Evolutionary conservation across 2,113 vertebrate genomes (phyloP), one percentile per base, ranked within the genome.

Genomic region (Aphyosemion australe): DNA sequence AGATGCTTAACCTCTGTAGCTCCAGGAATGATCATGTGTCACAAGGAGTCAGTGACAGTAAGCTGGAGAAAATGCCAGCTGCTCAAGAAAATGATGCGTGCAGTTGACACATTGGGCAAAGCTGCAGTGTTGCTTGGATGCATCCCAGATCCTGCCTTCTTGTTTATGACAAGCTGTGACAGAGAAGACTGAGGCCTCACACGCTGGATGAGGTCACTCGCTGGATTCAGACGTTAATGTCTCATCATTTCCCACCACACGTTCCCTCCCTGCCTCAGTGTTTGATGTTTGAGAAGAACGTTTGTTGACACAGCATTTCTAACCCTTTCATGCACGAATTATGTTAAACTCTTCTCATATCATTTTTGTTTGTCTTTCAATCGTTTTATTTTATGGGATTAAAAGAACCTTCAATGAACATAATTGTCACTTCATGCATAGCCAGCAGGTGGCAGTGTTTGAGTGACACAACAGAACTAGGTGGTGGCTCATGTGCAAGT

Each of bases 21-120:
- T 49, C 74, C 52, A 65, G 81, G 75, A 88, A 86, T 82, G 81
- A 67, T 69, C 63, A 21, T 8, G 62, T 74, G 74, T 79, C 77
- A 75, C 66, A 56, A 62, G 32, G 68, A 68, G 69, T 74, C 64
- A 1, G 61, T 53, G 37, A 68, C 15, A 26, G 48, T 84, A 78
- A 74, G 54, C 46, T 62, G 73, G 61, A 42, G 65, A 55, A 63
- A 74, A 78, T 68, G 58, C 54, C 76, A 57, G 37, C 57, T 69
- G 50, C 66, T 69, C 52, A 32, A 6, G 55, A 65, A 76, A 74
- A 67, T 72, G 74, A 84, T 66, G 70, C 65, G 63, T 65, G 61
- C 61, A 78, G 70, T 61, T 82, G 78, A 69, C 73, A 57, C 61
- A 56, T 42, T 52, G 56, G 61, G 78, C 32, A 61, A 45, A 74